phyloP scores from a whole-genome alignment of 92 coral and sea anemone genomes.

The Porites divaricata region DNA sequence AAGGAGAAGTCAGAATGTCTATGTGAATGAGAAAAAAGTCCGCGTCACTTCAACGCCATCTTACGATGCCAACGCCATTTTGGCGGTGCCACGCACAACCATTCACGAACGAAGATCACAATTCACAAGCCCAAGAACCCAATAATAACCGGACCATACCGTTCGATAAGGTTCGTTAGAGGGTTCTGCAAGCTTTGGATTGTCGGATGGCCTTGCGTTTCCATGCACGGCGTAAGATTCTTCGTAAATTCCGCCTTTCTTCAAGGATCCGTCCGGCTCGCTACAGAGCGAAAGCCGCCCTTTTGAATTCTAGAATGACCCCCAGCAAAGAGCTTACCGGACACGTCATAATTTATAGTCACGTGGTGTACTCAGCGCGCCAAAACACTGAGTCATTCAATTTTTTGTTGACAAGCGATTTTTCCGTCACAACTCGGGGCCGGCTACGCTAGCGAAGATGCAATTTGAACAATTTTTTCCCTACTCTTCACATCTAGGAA shows the following conservation, averaged over 20 bases:
- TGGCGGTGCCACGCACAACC: constrained; percentile 90
- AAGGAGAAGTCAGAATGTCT: constrained; percentile 37
- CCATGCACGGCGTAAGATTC: constrained; percentile 99
- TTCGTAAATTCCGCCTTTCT: constrained; percentile 70
- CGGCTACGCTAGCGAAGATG: too few species aligned
- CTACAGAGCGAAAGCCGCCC: constrained; percentile 99
- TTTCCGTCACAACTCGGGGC: too few species aligned
- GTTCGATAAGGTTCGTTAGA: constrained; percentile 89
- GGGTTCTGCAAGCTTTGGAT: constrained; percentile 96
- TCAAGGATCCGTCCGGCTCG: constrained; percentile 83
- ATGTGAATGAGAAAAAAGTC: constrained; percentile 77
- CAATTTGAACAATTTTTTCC: too few species aligned
- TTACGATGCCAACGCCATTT: constrained; percentile 89
- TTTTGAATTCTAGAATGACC: constrained; percentile 97
- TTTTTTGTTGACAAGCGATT: constrained; percentile 9
- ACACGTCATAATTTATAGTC: constrained; percentile 89
- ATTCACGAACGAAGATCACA: constrained; percentile 79
- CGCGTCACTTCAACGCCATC: constrained; percentile 91
- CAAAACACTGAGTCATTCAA: constrained; percentile 77
- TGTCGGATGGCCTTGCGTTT: constrained; percentile 99
- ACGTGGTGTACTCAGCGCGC: constrained; percentile 87
- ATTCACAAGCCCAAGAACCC: constrained; percentile 66
- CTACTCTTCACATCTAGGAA: too few species aligned
- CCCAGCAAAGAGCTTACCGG: constrained; percentile 94
- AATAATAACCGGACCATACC: constrained; percentile 94